Percentiles rank a stretch among this genome's conserved stretches.
These are phyloP conservation scores for Arion vulgaris DNA, from an alignment of 1,140 invertebrate species.

Conservation along the genomic window DNA sequence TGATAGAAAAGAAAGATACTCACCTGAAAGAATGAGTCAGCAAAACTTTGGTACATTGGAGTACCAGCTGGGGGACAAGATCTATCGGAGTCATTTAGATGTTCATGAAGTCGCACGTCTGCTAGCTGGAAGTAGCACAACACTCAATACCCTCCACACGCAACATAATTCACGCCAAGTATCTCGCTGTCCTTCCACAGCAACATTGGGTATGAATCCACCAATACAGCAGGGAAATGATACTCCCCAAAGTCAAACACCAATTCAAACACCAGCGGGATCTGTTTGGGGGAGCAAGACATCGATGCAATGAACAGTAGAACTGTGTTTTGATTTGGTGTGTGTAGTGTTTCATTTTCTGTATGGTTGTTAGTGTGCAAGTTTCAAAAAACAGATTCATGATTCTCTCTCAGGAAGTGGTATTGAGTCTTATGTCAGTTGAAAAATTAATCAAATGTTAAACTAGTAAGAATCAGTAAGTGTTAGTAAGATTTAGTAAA, in stretches of 20 bases:
- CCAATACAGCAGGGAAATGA: background rate
- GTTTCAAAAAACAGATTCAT: too few species aligned
- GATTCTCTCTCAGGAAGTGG: too few species aligned
- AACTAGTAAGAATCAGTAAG: too few species aligned
- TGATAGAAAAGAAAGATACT: slow-evolving; percentile 44
- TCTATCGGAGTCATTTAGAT: slow-evolving; percentile 3
- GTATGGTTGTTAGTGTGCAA: too few species aligned
- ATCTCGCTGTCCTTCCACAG: slow-evolving; percentile 37
- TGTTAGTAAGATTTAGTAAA: too few species aligned
- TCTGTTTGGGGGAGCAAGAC: slow-evolving; percentile 42
- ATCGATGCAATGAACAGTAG: slow-evolving; percentile 34
- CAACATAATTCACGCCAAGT: slow-evolving; percentile 9
- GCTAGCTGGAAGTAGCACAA: slow-evolving; percentile 37
- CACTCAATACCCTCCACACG: slow-evolving; percentile 35
- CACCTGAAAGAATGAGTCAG: slow-evolving; percentile 39
- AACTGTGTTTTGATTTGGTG: too few species aligned
- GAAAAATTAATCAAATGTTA: too few species aligned
- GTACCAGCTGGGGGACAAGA: slow-evolving; percentile 16
- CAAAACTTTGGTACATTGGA: slow-evolving; percentile 41
- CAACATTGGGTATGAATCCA: background rate
- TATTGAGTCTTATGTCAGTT: too few species aligned
- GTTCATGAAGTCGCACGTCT: slow-evolving; percentile 34
- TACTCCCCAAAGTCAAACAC: background rate
- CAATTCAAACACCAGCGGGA: slow-evolving; percentile 14
- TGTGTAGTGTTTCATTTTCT: too few species aligned